phyloP scores from a whole-genome alignment of 2,113 vertebrate genomes.

The Amblyopsis rosae region DNA sequence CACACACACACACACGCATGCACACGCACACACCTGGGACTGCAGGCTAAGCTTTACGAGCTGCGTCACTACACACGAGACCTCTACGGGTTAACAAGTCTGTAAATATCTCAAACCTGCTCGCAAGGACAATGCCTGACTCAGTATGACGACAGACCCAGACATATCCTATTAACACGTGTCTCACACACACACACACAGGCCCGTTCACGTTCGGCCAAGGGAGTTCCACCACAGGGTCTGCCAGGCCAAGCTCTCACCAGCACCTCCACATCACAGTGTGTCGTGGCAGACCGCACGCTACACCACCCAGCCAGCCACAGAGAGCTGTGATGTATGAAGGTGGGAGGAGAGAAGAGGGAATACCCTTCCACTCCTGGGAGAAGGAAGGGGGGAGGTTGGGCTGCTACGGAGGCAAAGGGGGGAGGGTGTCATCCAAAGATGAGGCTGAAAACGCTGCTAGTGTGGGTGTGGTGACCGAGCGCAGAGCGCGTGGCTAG shows the following conservation, averaged over 20 bases:
- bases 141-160: slow-evolving; percentile 41
- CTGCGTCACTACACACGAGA: slow-evolving; percentile 32
- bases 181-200: slow-evolving; percentile 33
- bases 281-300: slow-evolving; percentile 46
- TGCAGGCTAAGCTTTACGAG: slow-evolving; percentile 23
- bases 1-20: slow-evolving; percentile 7
- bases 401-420: background rate
- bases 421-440: background rate
- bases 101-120: background rate
- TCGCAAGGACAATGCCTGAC: slow-evolving; percentile 34
- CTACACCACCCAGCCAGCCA: slow-evolving; percentile 58
- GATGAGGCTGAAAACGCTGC: slow-evolving; percentile 48
- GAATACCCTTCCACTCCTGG: slow-evolving; percentile 39
- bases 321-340: slow-evolving; percentile 38
- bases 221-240: slow-evolving; percentile 22
- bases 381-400: slow-evolving; percentile 23
- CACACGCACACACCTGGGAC: slow-evolving; percentile 51
- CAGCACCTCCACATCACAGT: slow-evolving; percentile 67
- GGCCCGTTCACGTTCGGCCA: slow-evolving; percentile 5
- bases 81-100: slow-evolving; percentile 18
- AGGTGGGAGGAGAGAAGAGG: slow-evolving; percentile 12
- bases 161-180: slow-evolving; percentile 35
- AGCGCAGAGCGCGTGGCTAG: slow-evolving; percentile 39
- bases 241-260: slow-evolving; percentile 40
- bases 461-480: background rate